Conservation (phyloP, 2,888 invertebrate species). For the Aleiodes leptofemur region DNA sequence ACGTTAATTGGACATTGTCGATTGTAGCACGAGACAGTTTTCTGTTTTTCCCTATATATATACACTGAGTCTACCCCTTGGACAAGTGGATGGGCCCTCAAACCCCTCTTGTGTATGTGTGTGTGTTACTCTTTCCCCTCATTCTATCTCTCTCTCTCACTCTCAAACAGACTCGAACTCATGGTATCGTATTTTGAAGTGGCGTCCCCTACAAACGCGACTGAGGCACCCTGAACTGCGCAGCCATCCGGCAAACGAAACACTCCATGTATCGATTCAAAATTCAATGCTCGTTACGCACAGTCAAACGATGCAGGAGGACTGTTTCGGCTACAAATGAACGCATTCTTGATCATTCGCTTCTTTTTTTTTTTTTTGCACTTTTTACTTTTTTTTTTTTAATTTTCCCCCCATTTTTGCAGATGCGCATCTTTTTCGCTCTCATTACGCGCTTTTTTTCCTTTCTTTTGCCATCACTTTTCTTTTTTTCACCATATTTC, state of each 20-base stretch:
- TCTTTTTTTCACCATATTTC: not conserved
- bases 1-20: constrained; percentile 68
- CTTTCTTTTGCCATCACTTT: not conserved
- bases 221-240: constrained; percentile 29
- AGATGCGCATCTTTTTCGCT: not conserved
- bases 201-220: constrained; percentile 50
- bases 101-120: not conserved
- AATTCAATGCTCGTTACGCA: constrained; percentile 53
- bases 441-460: not conserved
- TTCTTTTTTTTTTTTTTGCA: not conserved
- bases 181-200: constrained; percentile 49
- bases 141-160: not conserved
- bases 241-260: constrained; percentile 47
- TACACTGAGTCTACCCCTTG: constrained; percentile 46
- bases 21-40: constrained; percentile 63
- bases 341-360: constrained; percentile 20
- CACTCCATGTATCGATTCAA: constrained; percentile 57
- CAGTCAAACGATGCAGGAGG: constrained; percentile 41
- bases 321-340: constrained; percentile 22
- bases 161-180: too few species aligned
- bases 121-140: constrained; percentile 7
- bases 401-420: not conserved
- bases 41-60: constrained; percentile 53
- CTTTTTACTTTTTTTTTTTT: not conserved
- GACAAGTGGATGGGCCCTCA: constrained; percentile 48